A percentile compares a stretch with the other conserved stretches of the same genome.
Conservation (phyloP, 64 coral and sea anemone species). For the Montipora cactus region DNA sequence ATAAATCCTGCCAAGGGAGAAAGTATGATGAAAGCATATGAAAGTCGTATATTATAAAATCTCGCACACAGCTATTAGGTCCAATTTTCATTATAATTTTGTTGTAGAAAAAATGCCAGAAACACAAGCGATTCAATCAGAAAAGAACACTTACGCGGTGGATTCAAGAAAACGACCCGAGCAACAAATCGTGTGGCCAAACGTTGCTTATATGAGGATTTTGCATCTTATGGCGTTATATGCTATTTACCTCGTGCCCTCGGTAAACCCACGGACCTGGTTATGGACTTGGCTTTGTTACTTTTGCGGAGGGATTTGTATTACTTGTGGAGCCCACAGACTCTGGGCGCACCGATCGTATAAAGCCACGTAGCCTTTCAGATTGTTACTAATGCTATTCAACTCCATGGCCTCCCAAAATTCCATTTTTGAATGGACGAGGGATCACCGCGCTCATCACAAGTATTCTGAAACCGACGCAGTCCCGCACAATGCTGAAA, state of each 20-base stretch:
- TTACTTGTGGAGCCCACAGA: conserved; percentile 79
- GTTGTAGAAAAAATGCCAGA: too few relatives aligned
- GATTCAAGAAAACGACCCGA: too few relatives aligned
- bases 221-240: conserved; percentile 75
- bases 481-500: conserved; percentile 85
- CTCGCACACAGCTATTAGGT: too few relatives aligned
- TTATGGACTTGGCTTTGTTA: conserved; percentile 43
- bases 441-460: conserved; percentile 87
- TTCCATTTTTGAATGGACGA: conserved; percentile 84
- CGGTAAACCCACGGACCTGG: conserved; percentile 60
- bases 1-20: too few relatives aligned
- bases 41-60: too few relatives aligned
- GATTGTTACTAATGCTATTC: conserved; percentile 47
- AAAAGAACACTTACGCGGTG: too few relatives aligned
- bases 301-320: conserved; percentile 48
- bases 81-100: too few relatives aligned
- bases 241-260: conserved; percentile 68
- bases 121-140: too few relatives aligned
- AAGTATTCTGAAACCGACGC: conserved; percentile 87
- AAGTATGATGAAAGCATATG: too few relatives aligned
- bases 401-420: conserved; percentile 70
- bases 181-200: conserved; percentile 60
- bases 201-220: conserved; percentile 60
- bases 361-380: conserved; percentile 80
- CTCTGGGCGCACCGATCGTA: conserved; percentile 45